Base-by-base conservation (phyloP, 2,888 invertebrate species). In the Mamestra brassicae region DNA sequence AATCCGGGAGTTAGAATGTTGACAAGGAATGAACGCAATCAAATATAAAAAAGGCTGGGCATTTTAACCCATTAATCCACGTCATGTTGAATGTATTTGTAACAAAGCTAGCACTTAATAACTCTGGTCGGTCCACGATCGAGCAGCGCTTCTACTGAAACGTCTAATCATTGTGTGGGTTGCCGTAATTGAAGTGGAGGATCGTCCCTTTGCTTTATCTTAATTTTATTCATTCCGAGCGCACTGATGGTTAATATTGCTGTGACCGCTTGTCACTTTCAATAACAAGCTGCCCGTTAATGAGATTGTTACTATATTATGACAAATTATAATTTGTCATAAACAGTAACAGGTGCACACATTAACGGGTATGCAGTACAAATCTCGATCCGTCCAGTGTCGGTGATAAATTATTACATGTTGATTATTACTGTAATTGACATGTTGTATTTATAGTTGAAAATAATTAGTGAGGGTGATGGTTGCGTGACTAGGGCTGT, bases 81-180 rank as follows among this genome's bases (percentile, higher is more conserved):
- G 95, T 94, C 95, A 93, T 91, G 92, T 93, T 94, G 93, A 95
- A 95, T 95, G 92, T 95, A 93, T 94, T 95, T 95, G 94, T 94
- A 95, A 96, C 95, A 96, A 94, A 94, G 94, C 93, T 93, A 93
- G 93, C 94, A 93, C 95, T 95, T 95, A 95, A 95, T 95, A 95
- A 94, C 91, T 94, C 93, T 92, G 93, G 92, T 92, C 88, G 88
- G 88, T 87, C 89, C 89, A 91, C 91, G 92, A 94, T 93, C 92
- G 92, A 91, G 87, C 90, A 90, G 90, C 90, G 90, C 91, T 90
- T 88, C 92, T 89, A 93, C 93, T 95, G 94, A 93, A 95, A 93
- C 93, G 93, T 95, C 95, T 95, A 95, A 95, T 95, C 94, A 95
- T 94, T 94, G 95, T 95, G 96, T 95, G 95, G 95, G 95, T 92